Evolutionary conservation across 2,113 vertebrate genomes (phyloP), one percentile per base, ranked within the genome.

Genomic region (Epinephelus moara): DNA sequence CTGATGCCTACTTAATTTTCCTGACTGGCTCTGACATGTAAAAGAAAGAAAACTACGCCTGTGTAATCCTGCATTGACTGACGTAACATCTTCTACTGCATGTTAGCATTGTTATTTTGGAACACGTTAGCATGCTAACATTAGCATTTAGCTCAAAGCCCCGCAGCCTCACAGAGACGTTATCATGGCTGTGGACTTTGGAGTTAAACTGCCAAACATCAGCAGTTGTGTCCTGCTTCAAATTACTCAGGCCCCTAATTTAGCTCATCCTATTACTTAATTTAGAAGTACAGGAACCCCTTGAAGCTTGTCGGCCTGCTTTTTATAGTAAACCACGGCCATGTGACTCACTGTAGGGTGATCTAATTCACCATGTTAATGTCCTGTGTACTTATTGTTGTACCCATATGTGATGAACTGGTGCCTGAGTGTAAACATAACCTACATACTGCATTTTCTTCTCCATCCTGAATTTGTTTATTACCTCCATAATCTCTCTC

Each of bases 401-500:
- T 56, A 49, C 18, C 17, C 61, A 67, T 23, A 25, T 67, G 30
- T 18, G 33, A 78, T 55, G 40, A 60, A 66, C 9, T 9, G 37
- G 42, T 62, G 0, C 40, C 42, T 21, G 42, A 52, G 42, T 62
- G 55, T 68, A 69, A 86, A 61, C 49, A 45, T 52, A 61, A 56
- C 37, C 52, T 47, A 73, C 61, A 59, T 27, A 0, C 57, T 21
- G 49, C n/a, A 33, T 13, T 67, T 70, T 40, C 56, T 56, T 47
- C 15, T 21, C 47, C 23, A 62, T 55, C 14, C 62, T 33, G 68
- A 72, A 69, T 75, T 4, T 18, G 37, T 70, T 75, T 62, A 68
- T 84, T 56, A 56, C 25, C 21, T 60, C 60, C 69, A 19, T 53
- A 72, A 79, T 71, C 72, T 78, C 75, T 62, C 70, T 72, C 60